Evolutionary conservation across 2,797 vertebrate species (phyloP).

Genomic region (Sorex maritimensis): DNA sequence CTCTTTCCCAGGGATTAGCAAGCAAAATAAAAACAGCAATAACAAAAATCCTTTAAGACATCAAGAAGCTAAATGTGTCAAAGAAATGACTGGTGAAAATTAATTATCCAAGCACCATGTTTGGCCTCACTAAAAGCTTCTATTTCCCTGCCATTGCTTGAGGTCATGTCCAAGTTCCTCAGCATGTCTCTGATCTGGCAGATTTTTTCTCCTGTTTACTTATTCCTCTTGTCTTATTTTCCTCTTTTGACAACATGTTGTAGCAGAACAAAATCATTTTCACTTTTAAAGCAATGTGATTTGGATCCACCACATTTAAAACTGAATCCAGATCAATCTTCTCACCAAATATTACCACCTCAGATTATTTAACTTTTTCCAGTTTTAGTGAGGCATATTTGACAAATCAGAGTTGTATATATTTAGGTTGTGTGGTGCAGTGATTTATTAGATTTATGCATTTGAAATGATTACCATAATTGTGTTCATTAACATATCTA

Average conservation of each 20-base stretch:
- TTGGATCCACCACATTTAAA: background rate
- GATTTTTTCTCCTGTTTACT: background rate
- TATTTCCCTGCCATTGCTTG: background rate
- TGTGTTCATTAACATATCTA: background rate
- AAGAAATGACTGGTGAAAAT: background rate
- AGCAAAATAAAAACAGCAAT: background rate
- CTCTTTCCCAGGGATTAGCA: constrained; percentile 11
- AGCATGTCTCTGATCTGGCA: rapidly evolving
- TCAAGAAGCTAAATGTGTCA: constrained; percentile 16
- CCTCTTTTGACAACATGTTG: no score
- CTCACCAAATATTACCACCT: background rate
- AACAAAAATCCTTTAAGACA: background rate
- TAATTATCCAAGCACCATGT: background rate
- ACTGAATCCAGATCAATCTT: background rate
- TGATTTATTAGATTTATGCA: background rate
- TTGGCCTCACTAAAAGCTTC: background rate
- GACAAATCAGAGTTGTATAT: background rate
- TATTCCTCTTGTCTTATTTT: background rate
- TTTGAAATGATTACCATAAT: background rate
- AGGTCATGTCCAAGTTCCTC: background rate
- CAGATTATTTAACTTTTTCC: background rate
- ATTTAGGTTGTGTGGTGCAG: background rate
- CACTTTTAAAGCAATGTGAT: constrained; percentile 39
- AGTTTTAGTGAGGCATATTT: background rate
- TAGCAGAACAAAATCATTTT: background rate